These are phyloP conservation scores for Thereva unica DNA, from an alignment of 2,888 invertebrate genomes.

Conservation along the genomic window DNA sequence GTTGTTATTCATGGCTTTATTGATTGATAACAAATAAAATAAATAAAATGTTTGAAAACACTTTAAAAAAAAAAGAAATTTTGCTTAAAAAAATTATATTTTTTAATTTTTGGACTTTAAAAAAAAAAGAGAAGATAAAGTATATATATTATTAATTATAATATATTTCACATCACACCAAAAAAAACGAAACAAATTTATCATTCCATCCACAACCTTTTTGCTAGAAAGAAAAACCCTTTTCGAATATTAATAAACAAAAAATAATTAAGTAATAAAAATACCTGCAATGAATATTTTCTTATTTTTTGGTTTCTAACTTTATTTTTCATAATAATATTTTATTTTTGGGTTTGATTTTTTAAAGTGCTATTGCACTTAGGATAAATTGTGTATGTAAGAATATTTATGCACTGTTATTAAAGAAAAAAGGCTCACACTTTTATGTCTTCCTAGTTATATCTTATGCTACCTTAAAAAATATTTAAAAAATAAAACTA, in stretches of 20 bases:
- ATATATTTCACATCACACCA: conserved; percentile 19
- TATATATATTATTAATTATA: too few relatives aligned
- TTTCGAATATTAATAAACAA: conserved; percentile 13
- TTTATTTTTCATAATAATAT: not conserved
- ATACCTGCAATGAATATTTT: conserved; percentile 25
- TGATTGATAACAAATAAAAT: conserved; percentile 12
- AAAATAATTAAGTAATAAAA: conserved; percentile 7
- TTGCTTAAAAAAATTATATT: conserved; percentile 16
- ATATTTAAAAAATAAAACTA: not conserved
- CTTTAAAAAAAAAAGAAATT: conserved; percentile 12
- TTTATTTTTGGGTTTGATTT: too few relatives aligned
- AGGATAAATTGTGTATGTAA: conserved; percentile 9
- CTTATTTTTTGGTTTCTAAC: conserved; percentile 19
- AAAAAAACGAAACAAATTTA: conserved; percentile 34
- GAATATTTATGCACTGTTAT: conserved; percentile 24
- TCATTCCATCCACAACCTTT: conserved; percentile 40
- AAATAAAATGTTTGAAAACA: conserved; percentile 8
- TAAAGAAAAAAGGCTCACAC: conserved; percentile 34
- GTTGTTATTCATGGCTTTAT: conserved; percentile 26
- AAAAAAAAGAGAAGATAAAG: not conserved
- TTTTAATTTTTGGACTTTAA: not conserved
- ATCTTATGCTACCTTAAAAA: conserved; percentile 28
- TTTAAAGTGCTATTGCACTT: conserved; percentile 27
- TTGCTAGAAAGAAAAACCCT: conserved; percentile 27
- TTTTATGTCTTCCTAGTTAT: conserved; percentile 38